phyloP scores from a whole-genome alignment of 2,113 vertebrate species.

The Amazona vittata region DNA sequence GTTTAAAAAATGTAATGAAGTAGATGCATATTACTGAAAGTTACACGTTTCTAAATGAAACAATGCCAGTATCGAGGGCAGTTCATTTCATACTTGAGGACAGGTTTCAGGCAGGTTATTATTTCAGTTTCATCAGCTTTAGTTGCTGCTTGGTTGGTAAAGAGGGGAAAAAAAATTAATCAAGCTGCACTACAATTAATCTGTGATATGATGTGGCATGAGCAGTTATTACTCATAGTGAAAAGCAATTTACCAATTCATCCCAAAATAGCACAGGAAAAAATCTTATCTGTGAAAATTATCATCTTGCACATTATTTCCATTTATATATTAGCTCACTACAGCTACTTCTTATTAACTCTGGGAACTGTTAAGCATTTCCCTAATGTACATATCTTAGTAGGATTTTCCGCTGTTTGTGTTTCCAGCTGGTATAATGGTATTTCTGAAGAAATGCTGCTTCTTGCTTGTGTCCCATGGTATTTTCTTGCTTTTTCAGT shows the following conservation, averaged over 20 bases:
- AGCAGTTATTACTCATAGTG: slow-evolving; percentile 48
- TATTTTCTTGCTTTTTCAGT: background rate
- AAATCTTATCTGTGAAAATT: slow-evolving; percentile 47
- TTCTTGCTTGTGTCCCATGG: background rate
- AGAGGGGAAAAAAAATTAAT: slow-evolving; percentile 18
- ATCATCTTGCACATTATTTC: slow-evolving; percentile 24
- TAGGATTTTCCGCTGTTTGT: background rate
- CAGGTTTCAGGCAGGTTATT: background rate
- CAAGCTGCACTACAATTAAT: slow-evolving; percentile 47
- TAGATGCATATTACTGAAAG: background rate
- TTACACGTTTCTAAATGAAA: background rate
- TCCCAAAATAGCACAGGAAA: slow-evolving; percentile 51
- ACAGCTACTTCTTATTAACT: slow-evolving; percentile 33
- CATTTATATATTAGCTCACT: slow-evolving; percentile 20
- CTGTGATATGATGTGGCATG: slow-evolving; percentile 8
- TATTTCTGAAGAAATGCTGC: background rate
- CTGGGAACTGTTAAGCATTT: background rate
- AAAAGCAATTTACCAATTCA: slow-evolving; percentile 59
- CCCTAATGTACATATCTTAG: background rate
- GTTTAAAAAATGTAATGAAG: background rate
- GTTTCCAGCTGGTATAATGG: background rate
- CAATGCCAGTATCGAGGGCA: background rate
- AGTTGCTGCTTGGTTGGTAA: slow-evolving; percentile 40
- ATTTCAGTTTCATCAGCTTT: slow-evolving; percentile 32
- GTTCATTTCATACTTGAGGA: background rate